Base-by-base conservation (phyloP, 2,113 vertebrate genomes). In the Lepus americanus region DNA sequence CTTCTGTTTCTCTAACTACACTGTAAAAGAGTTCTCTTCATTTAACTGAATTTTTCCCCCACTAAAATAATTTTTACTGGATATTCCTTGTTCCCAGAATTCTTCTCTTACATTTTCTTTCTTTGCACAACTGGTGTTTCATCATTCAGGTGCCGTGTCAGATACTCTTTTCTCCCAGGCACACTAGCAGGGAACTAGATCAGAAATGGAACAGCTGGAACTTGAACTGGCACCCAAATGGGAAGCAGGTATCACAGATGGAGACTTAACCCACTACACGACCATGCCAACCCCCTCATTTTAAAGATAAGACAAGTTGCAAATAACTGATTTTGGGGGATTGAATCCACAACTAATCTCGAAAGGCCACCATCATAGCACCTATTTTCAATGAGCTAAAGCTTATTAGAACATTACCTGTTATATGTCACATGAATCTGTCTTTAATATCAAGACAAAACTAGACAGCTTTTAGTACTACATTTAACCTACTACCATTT, bases 401-500 rank as follows among this genome's bases (percentile, higher is more conserved):
- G 22, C 3, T 73, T 55, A 81, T 86, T 72, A 3, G 6, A 86
- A 87, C 49, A 84, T 76, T 66, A 36, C 55, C 55, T 59, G 55
- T 17, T 59, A 59, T 63, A 67, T 69, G 9, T 36, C 74, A 14
- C 27, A 73, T 73, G 63, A 74, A 49, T 86, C n/a, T 70, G 8
- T 73, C 73, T 61, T 79, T 87, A 94, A 73, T 66, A 94, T 61
- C 12, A 9, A 89, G 59, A 74, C 36, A 77, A 81, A 69, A 69
- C 31, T 80, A 78, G 22, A 70, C 3, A 72, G 31, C 59, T 64
- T 78, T 87, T 87, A 27, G 12, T 74, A 6, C 12, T 91, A 67
- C 23, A 80, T 44, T 36, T 83, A 69, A 76, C 16, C 2, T 29
- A 29, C 73, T 82, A 19, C 23, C 49, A 51, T 61, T 91, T 72